Base-by-base conservation (phyloP, 2,888 invertebrate species). In the Leptinotarsa haldemani region DNA sequence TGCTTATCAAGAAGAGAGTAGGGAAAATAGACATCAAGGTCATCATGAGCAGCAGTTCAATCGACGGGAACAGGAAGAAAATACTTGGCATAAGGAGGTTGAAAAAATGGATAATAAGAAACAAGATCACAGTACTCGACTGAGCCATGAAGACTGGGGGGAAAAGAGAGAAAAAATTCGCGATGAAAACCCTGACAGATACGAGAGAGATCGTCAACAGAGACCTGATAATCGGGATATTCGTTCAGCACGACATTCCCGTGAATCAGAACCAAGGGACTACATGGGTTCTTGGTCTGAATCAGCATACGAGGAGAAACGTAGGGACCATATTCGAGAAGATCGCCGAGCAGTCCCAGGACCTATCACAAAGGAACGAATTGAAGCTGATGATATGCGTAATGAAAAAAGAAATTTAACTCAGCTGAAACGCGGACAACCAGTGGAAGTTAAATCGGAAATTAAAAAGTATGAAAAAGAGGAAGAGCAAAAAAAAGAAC, bases 221-320 rank as follows among this genome's bases (percentile, higher is more conserved):
- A 85, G 91, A 77, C 91, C 91, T 1, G 91, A 91, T 79, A 90
- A 90, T 74, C 88, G 91, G 4, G 91, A 91, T 82, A 90, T 90
- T 5, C 89, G 90, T 76, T 87, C 90, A 18, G 86, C 90, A 40
- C 88, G 90, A 76, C 82, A 92, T 83, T 79, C 88, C 82, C 78
- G 87, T 68, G 91, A 90, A 80, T 89, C 89, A 4, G 90, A 86
- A 74, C 79, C 83, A 1, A 77, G 84, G 16, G 85, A 85, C 48
- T 85, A 83, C 69, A 80, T 83, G 71, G 82, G 84, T 13, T 88
- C 89, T 4, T 90, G 90, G 90, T 88, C 89, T 0, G 90, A 90
- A 78, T 81, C 85, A 7, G 83, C 84, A 12, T 87, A 85, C 71
- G 85, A 86, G 70, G 87, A 88, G 63, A 86, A 85, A 76, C 84